These are phyloP conservation scores for Trachelus troglodyta DNA, from an alignment of 2,888 invertebrate species.

Conservation along the genomic window DNA sequence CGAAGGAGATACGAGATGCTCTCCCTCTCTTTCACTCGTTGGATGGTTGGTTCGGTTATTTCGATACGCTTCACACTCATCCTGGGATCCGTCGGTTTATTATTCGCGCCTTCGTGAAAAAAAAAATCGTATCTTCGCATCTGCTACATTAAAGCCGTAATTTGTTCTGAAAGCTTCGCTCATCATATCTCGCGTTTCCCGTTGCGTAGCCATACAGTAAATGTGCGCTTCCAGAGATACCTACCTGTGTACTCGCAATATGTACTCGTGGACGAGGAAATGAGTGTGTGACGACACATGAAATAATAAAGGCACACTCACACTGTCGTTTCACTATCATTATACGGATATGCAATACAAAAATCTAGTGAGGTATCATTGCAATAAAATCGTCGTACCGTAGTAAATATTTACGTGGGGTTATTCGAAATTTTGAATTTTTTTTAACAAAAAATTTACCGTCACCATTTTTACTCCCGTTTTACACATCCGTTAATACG, in stretches of 20 bases:
- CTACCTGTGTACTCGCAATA: not conserved
- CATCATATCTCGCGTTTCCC: conserved; percentile 1
- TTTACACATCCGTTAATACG: not conserved
- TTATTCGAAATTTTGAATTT: not conserved
- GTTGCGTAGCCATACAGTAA: not conserved
- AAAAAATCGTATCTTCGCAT: conserved; percentile 15
- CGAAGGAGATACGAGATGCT: not conserved
- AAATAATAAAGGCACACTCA: not conserved
- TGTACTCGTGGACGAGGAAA: not conserved
- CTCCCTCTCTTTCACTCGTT: not conserved
- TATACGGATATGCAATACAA: not conserved
- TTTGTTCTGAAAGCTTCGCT: conserved; percentile 40
- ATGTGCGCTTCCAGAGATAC: not conserved
- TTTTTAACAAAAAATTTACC: not conserved
- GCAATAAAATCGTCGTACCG: not conserved
- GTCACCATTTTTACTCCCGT: not conserved
- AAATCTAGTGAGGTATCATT: not conserved
- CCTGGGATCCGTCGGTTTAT: not conserved
- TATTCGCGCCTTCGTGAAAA: not conserved
- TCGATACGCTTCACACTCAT: not conserved
- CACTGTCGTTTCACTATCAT: not conserved
- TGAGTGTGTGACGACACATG: not conserved
- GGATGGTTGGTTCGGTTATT: not conserved
- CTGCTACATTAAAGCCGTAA: conserved; percentile 39
- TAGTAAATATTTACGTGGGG: not conserved